These are phyloP conservation scores for Ophion slaviceki DNA, from an alignment of 2,888 invertebrate species.

Conservation along the genomic window DNA sequence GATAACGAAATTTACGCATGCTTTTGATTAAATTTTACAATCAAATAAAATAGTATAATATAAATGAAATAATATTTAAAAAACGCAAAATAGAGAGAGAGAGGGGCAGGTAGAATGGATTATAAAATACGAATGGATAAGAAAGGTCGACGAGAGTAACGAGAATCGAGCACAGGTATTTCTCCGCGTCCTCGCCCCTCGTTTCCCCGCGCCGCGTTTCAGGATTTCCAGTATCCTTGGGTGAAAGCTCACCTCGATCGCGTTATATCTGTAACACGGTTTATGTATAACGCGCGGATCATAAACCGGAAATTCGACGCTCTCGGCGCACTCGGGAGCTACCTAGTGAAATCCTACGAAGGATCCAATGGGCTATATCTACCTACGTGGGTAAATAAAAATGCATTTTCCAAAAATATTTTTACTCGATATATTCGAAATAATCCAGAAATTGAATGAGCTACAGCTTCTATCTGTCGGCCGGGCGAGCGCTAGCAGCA, in stretches of 20 bases:
- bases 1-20: not conserved
- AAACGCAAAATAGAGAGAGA: not conserved
- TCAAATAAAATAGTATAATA: too few relatives aligned
- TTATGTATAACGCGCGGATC: not conserved
- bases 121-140: not conserved
- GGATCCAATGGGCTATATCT: not conserved
- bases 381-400: too few relatives aligned
- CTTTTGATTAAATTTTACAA: not conserved
- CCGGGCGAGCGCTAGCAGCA: too few relatives aligned
- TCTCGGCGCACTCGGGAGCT: not conserved
- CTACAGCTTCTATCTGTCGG: too few relatives aligned
- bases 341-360: not conserved
- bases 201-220: not conserved
- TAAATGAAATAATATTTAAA: not conserved
- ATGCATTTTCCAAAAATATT: too few relatives aligned
- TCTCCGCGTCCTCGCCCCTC: not conserved
- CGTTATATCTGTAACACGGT: not conserved
- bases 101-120: not conserved
- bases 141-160: not conserved
- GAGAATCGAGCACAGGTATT: not conserved
- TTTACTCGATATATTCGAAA: too few relatives aligned
- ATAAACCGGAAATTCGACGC: slow-evolving; percentile 36
- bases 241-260: slow-evolving; percentile 33
- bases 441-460: too few relatives aligned
- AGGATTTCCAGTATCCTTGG: slow-evolving; percentile 52